Conservation (phyloP, 2,797 vertebrate genomes). For the Anisognathus igniventris region DNA sequence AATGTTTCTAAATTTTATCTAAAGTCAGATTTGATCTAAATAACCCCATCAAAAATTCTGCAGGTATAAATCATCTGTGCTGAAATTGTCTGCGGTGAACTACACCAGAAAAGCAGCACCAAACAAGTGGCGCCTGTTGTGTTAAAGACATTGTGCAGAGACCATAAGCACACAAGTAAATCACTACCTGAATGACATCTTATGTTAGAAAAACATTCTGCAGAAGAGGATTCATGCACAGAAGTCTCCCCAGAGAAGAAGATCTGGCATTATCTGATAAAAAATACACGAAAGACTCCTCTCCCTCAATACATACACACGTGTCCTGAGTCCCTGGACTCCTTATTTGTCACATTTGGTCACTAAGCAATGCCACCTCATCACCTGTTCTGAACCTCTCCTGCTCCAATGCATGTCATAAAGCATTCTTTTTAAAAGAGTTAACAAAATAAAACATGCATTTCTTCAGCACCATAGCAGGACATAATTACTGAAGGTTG, state of each 20-base stretch:
- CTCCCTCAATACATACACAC: background rate
- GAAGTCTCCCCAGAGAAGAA: background rate
- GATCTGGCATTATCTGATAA: background rate
- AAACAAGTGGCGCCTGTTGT: background rate
- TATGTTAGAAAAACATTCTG: background rate
- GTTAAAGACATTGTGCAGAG: background rate
- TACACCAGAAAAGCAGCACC: background rate
- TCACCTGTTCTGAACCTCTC: background rate
- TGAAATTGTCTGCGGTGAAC: background rate
- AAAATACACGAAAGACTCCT: background rate
- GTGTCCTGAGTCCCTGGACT: background rate
- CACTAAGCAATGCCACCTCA: background rate
- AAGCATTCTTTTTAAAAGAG: background rate
- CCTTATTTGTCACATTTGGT: background rate
- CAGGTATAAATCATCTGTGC: background rate
- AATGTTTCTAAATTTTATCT: background rate
- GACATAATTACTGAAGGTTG: background rate
- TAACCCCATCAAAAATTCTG: background rate
- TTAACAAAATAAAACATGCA: background rate
- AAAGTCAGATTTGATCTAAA: background rate
- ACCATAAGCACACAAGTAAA: background rate
- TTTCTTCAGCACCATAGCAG: background rate
- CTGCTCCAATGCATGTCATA: background rate
- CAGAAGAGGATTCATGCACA: background rate
- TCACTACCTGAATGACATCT: background rate